These are phyloP conservation scores for Embidobia sp. DNA, from an alignment of 2,888 invertebrate species.

Conservation along the genomic window DNA sequence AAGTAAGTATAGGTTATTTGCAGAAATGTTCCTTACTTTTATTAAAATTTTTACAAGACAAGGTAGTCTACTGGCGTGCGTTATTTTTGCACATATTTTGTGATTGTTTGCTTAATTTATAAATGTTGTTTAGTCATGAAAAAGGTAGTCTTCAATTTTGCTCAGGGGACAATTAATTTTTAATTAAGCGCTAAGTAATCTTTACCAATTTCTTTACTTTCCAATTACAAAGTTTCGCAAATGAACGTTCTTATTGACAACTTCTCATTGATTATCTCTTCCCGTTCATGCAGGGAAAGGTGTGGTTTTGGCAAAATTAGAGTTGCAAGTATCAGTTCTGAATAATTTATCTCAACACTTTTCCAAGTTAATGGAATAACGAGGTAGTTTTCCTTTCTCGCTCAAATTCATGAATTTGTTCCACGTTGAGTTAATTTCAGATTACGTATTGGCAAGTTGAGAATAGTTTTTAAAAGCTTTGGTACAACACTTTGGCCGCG, in stretches of 20 bases:
- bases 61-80: no score
- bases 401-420: conserved; percentile 15
- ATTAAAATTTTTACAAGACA: no score
- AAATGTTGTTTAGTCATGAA: no score
- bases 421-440: conserved; percentile 7
- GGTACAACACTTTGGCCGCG: conserved; percentile 17
- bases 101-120: no score
- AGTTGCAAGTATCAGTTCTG: conserved; percentile 3
- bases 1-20: no score
- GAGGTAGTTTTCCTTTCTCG: conserved; percentile 1
- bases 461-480: conserved; percentile 35
- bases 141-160: no score
- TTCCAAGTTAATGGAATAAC: conserved; percentile 19
- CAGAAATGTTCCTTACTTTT: no score
- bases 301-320: conserved; percentile 1
- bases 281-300: neutral
- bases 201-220: no score
- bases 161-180: no score
- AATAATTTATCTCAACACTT: conserved; percentile 10
- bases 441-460: conserved; percentile 23
- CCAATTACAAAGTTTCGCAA: no score
- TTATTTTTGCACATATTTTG: no score
- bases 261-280: neutral
- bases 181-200: no score
- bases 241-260: neutral